Conservation (phyloP, 2,888 invertebrate species). For the Xestobium rufovillosum region DNA sequence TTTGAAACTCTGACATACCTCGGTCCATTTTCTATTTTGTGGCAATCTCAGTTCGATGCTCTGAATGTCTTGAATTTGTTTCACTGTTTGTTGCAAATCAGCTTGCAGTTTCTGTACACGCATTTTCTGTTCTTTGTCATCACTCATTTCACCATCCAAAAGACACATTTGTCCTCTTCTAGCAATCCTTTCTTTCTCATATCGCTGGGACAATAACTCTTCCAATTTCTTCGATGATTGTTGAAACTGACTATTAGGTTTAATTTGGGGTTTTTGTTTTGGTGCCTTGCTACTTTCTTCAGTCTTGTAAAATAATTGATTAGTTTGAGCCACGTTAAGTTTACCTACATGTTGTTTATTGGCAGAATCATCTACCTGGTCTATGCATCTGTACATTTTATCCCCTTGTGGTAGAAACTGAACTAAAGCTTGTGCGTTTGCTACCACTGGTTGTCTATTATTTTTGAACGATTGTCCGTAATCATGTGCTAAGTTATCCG, state of each 20-base stretch:
- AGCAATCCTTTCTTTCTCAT: constrained; percentile 37
- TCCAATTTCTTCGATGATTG: constrained; percentile 44
- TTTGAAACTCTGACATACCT: no score
- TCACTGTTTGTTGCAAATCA: constrained; percentile 45
- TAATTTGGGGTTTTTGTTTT: constrained; percentile 31
- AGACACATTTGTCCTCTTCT: constrained; percentile 31
- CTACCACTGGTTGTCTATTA: constrained; percentile 32
- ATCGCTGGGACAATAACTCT: constrained; percentile 40
- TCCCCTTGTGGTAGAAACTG: constrained; percentile 39
- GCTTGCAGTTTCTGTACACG: constrained; percentile 44
- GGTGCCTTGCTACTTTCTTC: constrained; percentile 18
- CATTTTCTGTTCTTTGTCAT: constrained; percentile 41
- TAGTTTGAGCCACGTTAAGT: constrained; percentile 20
- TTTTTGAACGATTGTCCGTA: constrained; percentile 27
- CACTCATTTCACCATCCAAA: constrained; percentile 33
- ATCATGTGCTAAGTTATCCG: constrained; percentile 29
- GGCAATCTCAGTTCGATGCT: constrained; percentile 42
- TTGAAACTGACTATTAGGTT: constrained; percentile 40
- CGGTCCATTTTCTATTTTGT: constrained; percentile 42
- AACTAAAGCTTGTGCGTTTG: constrained; percentile 40
- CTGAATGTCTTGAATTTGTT: constrained; percentile 45
- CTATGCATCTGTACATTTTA: constrained; percentile 24
- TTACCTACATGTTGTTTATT: constrained; percentile 16
- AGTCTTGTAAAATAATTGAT: constrained; percentile 23
- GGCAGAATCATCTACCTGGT: constrained; percentile 18